These are phyloP conservation scores for Nymphalis polychloros DNA, from an alignment of 2,888 invertebrate species.

Conservation along the genomic window DNA sequence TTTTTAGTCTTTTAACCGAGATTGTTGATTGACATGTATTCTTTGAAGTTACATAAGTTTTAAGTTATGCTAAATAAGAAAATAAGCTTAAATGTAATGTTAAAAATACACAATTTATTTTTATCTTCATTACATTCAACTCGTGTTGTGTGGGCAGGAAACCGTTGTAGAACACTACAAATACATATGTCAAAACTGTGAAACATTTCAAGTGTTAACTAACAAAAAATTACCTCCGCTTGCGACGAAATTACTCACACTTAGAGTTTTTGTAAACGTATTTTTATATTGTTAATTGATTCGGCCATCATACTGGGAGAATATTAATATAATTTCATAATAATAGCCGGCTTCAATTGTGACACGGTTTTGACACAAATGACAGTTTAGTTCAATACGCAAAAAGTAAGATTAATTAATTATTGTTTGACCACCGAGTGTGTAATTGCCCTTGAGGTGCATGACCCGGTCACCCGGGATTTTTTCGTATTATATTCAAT, in stretches of 20 bases:
- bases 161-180: slow-evolving; percentile 27
- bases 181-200: slow-evolving; percentile 51
- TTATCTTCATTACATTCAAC: neutral
- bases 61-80: no score
- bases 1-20: no score
- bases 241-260: slow-evolving; percentile 47
- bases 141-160: slow-evolving; percentile 36
- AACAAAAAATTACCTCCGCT: slow-evolving; percentile 26
- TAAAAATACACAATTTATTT: neutral
- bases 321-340: slow-evolving; percentile 28
- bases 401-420: slow-evolving; percentile 15
- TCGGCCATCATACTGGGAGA: slow-evolving; percentile 17
- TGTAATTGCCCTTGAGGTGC: slow-evolving; percentile 4
- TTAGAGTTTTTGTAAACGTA: slow-evolving; percentile 22
- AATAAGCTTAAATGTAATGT: neutral
- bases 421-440: slow-evolving; percentile 2
- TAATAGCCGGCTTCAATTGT: slow-evolving; percentile 19
- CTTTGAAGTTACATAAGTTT: no score
- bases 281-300: slow-evolving; percentile 19
- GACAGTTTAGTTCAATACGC: slow-evolving; percentile 15
- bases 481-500: slow-evolving; percentile 1
- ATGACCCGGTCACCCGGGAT: slow-evolving; percentile 15
- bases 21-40: no score
- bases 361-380: slow-evolving; percentile 22
- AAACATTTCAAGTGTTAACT: slow-evolving; percentile 28